Conservation (phyloP, 2,113 vertebrate genomes). For the Myiozetetes cayanensis region DNA sequence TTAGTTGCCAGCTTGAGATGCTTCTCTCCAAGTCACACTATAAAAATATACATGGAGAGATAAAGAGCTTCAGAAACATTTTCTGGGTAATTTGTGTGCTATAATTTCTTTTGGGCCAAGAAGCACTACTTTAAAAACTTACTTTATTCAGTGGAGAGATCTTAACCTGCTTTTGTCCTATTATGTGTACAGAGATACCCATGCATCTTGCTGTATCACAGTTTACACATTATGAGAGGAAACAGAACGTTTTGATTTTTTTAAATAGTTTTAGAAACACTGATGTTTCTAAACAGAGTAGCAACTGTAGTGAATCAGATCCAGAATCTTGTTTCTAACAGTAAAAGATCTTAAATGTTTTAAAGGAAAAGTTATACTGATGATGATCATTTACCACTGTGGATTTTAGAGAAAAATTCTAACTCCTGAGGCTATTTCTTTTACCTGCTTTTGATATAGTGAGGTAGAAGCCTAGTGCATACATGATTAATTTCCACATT, state of each 20-base stretch:
- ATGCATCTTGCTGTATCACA: not conserved
- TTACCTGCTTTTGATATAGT: not conserved
- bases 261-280: not conserved
- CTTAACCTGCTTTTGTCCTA: not conserved
- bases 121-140: not conserved
- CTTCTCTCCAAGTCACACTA: not conserved
- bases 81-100: not conserved
- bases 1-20: not conserved
- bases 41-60: not conserved
- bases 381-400: not conserved
- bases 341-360: not conserved
- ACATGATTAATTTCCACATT: not conserved
- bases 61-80: not conserved
- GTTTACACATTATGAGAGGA: not conserved
- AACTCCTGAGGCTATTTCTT: not conserved
- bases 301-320: not conserved
- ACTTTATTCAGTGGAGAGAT: not conserved
- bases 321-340: not conserved
- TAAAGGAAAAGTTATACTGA: not conserved
- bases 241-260: not conserved
- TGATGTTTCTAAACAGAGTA: not conserved
- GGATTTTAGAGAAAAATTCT: not conserved
- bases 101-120: not conserved
- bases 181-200: not conserved
- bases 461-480: not conserved